Evolutionary conservation across 1,140 invertebrate species (phyloP).

Genomic region (Galleria mellonella): DNA sequence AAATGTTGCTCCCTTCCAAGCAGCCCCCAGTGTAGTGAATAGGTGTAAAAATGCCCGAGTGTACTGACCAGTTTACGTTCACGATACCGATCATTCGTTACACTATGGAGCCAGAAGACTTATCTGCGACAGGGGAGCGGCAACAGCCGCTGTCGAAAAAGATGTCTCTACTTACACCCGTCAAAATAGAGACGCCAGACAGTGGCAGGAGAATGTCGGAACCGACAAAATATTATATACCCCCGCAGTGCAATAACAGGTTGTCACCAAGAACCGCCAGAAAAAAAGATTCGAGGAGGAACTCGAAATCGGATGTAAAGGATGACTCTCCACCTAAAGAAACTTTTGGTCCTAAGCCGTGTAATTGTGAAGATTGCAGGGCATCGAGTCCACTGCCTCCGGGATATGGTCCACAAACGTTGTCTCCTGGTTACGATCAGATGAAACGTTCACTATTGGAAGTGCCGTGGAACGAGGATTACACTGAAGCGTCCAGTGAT

Average conservation of each 20-base stretch:
- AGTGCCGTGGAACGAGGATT: conserved; percentile 83
- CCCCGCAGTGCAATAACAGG: conserved; percentile 63
- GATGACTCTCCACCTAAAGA: conserved; percentile 37
- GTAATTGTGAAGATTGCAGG: conserved; percentile 63
- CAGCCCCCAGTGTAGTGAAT: conserved; percentile 41
- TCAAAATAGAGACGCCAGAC: conserved; percentile 63
- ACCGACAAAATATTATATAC: conserved; percentile 56
- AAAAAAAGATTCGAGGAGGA: conserved; percentile 45
- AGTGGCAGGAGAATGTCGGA: conserved; percentile 49
- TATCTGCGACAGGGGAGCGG: conserved; percentile 27
- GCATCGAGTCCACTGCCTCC: conserved; percentile 59
- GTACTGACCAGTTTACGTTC: conserved; percentile 55
- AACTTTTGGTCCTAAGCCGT: conserved; percentile 54
- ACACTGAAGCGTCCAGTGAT: conserved; percentile 89
- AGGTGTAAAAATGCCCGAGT: conserved; percentile 57
- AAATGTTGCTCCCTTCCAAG: conserved; percentile 13
- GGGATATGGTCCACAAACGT: conserved; percentile 56
- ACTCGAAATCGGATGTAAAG: conserved; percentile 41
- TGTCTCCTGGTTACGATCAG: conserved; percentile 83
- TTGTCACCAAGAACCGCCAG: conserved; percentile 59
- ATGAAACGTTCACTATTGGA: conserved; percentile 84
- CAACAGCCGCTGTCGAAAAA: conserved; percentile 52
- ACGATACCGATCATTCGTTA: conserved; percentile 64
- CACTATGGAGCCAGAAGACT: conserved; percentile 57
- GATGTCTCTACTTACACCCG: conserved; percentile 54